Percentiles rank a stretch among this genome's conserved stretches.
phyloP scores from a whole-genome alignment of 2,888 invertebrate species.

The Caradrina kadenii region DNA sequence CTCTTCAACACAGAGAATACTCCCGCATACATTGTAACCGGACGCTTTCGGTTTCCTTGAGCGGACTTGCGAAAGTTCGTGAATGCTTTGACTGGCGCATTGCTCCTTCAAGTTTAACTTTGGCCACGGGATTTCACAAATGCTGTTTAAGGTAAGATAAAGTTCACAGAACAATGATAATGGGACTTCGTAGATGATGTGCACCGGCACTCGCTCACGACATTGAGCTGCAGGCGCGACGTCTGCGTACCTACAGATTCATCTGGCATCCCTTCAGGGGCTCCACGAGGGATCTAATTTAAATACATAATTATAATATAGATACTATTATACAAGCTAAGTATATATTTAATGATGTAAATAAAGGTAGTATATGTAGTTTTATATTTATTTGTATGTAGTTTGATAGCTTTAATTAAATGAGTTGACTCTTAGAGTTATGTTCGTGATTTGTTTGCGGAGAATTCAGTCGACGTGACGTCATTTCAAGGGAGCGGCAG shows the following conservation, averaged over 20 bases:
- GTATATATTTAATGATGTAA: too few relatives aligned
- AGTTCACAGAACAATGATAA: not conserved
- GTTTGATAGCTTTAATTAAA: too few relatives aligned
- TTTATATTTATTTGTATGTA: too few relatives aligned
- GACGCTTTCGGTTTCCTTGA: not conserved
- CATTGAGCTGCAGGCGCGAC: too few relatives aligned
- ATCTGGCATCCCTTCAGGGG: too few relatives aligned
- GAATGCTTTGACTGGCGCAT: conserved; percentile 4
- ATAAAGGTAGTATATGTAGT: too few relatives aligned
- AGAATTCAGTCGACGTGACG: not conserved
- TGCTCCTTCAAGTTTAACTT: not conserved
- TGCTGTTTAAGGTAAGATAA: not conserved
- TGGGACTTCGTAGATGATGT: conserved; percentile 2
- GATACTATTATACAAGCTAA: too few relatives aligned
- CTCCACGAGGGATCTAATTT: too few relatives aligned
- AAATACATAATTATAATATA: too few relatives aligned
- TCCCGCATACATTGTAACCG: not conserved
- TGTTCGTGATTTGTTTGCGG: not conserved
- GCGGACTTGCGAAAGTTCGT: conserved; percentile 1
- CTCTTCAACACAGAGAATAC: too few relatives aligned
- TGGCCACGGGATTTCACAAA: not conserved
- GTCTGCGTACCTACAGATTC: too few relatives aligned
- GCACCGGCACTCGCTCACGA: not conserved
- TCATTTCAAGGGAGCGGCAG: conserved; percentile 6
- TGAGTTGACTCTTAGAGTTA: too few relatives aligned